These are phyloP conservation scores for Diplazon laetatorius DNA, from an alignment of 2,888 invertebrate species.

Conservation along the genomic window DNA sequence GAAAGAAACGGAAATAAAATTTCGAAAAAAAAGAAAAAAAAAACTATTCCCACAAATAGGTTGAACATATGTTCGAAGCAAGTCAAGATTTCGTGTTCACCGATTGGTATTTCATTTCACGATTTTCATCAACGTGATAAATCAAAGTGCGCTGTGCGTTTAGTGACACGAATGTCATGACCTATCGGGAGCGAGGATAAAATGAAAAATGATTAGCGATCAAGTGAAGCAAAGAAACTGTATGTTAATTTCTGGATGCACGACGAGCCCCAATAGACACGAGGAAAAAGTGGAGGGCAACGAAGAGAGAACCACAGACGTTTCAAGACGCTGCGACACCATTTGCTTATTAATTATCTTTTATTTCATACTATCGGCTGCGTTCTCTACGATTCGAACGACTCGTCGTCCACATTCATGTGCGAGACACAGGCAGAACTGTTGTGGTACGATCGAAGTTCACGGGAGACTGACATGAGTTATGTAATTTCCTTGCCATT, in stretches of 20 bases:
- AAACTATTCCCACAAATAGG: not conserved
- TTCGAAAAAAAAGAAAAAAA: no score
- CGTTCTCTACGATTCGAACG: no score
- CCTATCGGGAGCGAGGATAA: slow-evolving; percentile 57
- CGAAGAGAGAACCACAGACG: not conserved
- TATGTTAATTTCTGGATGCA: slow-evolving; percentile 22
- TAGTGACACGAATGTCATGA: slow-evolving; percentile 65
- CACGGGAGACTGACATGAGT: no score
- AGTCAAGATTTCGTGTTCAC: slow-evolving; percentile 35
- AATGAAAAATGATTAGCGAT: slow-evolving; percentile 25
- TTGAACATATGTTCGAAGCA: slow-evolving; percentile 25
- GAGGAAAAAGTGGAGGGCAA: not conserved
- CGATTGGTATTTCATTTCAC: slow-evolving; percentile 52
- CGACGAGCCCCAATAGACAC: slow-evolving; percentile 3
- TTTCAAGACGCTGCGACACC: not conserved
- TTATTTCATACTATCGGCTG: no score
- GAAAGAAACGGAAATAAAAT: no score
- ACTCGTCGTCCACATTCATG: no score
- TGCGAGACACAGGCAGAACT: no score
- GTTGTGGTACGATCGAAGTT: no score
- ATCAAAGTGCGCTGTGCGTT: slow-evolving; percentile 61
- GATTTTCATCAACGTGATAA: slow-evolving; percentile 52
- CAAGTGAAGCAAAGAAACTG: slow-evolving; percentile 1
- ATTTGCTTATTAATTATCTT: no score
- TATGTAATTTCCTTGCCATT: no score